phyloP scores from a whole-genome alignment of 2,113 vertebrate species.

The Hippocampus guttulatus region DNA sequence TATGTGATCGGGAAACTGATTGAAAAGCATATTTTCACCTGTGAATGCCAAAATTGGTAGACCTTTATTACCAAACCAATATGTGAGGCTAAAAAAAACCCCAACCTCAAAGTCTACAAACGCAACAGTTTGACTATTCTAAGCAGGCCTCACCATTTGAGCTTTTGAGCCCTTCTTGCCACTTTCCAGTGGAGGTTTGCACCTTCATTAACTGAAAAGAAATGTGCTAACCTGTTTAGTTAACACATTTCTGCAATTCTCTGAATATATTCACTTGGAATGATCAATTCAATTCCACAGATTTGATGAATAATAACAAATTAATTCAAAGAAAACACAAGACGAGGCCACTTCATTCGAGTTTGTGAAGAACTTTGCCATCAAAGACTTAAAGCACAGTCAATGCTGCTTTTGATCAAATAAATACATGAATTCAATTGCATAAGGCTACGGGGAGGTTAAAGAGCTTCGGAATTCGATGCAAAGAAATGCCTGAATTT shows the following conservation, averaged over 20 bases:
- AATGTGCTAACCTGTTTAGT: background rate
- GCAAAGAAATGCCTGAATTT: background rate
- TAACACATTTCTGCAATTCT: background rate
- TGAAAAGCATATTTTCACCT: too few relatives aligned
- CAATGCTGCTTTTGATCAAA: background rate
- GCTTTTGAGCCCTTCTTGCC: too few relatives aligned
- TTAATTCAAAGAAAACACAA: background rate
- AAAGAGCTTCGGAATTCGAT: background rate
- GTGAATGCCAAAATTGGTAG: too few relatives aligned
- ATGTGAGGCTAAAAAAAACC: background rate
- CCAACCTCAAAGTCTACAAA: background rate
- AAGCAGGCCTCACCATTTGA: too few relatives aligned
- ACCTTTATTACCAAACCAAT: background rate
- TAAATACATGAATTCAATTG: background rate
- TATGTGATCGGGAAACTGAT: too few relatives aligned
- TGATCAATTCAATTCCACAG: background rate
- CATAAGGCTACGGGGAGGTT: background rate
- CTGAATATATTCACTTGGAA: background rate
- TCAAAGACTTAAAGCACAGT: background rate
- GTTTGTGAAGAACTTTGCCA: background rate
- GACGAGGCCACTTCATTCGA: background rate
- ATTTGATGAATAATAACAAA: background rate
- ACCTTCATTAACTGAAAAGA: background rate
- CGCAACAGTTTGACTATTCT: too few relatives aligned
- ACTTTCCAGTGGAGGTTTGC: background rate